Base-by-base conservation (phyloP, 2,888 invertebrate species). In the Hoplodrina ambigua region DNA sequence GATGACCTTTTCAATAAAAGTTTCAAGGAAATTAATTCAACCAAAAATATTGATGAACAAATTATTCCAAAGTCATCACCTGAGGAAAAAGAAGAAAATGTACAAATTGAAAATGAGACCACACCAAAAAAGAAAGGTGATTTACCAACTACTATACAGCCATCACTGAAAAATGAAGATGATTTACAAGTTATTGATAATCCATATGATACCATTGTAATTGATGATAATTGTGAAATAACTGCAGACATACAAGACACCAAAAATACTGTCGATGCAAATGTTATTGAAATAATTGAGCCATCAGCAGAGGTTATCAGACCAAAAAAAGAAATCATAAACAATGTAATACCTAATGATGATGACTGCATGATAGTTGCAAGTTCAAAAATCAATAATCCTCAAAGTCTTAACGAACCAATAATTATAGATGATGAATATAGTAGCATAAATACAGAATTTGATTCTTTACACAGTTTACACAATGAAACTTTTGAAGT, bases 1-100 rank as follows among this genome's bases (percentile, higher is more conserved):
- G 91, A 91, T 57, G 65, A 86, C 61, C 80, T 78, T 17, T 91
- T 89, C 41, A 85, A 85, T 82, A 83, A 90, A 58, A 89, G 90
- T 64, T 70, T 89, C 11, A 67, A 61, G 15, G 56, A 57, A 19
- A 53, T 30, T 7, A 25, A 50, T n/a, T 13, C 10, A n/a, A 25
- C 10, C 19, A 50, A 53, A 11, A 25, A 20, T 25, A 30, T 55
- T 19, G 37, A 46, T 13, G 20, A 54, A 77, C 20, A 49, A 52
- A 30, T 37, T 6, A 37, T 2, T 17, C 46, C 17, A 46, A 19
- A 19, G 10, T 8, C 50, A 50, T 2, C 11, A 11, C 19, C 11
- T 11, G 17, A 46, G 11, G 44, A 64, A 50, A 8, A n/a, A 20
- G 46, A n/a, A 37, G 17, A 49, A 11, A 49, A 44, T 44, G 44